phyloP scores from a whole-genome alignment of 2,797 vertebrate genomes.

The Hafferia zeledoni region DNA sequence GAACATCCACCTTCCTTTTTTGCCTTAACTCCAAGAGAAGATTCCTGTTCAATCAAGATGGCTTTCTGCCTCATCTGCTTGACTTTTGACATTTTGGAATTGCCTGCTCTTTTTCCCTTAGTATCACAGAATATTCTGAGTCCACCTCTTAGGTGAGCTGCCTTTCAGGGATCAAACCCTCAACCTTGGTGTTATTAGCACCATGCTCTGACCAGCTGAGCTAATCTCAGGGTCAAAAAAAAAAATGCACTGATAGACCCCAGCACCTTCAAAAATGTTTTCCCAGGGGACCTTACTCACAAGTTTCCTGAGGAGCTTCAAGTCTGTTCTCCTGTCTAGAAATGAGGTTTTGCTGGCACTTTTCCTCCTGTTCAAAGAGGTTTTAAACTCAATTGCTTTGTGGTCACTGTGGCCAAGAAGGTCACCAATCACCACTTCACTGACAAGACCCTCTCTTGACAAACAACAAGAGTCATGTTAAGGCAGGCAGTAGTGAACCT shows the following conservation, averaged over 20 bases:
- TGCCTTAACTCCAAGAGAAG: background rate
- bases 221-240: background rate
- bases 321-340: background rate
- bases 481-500: background rate
- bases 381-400: rapidly evolving
- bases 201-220: background rate
- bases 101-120: background rate
- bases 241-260: background rate
- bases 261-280: background rate
- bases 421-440: background rate
- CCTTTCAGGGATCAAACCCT: too few relatives aligned
- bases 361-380: background rate
- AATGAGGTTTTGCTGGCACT: background rate
- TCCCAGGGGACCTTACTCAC: background rate
- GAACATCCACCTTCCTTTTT: background rate
- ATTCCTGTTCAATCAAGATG: background rate
- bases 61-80: background rate
- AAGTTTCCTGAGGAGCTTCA: background rate
- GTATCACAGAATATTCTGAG: background rate
- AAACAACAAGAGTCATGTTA: background rate
- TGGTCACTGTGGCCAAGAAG: background rate
- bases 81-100: background rate
- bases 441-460: background rate
- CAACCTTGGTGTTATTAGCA: background rate
- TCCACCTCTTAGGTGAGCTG: background rate